Evolutionary conservation across 2,113 vertebrate genomes (phyloP), one percentile per base, ranked within the genome.

Genomic region (Myotis brandtii): DNA sequence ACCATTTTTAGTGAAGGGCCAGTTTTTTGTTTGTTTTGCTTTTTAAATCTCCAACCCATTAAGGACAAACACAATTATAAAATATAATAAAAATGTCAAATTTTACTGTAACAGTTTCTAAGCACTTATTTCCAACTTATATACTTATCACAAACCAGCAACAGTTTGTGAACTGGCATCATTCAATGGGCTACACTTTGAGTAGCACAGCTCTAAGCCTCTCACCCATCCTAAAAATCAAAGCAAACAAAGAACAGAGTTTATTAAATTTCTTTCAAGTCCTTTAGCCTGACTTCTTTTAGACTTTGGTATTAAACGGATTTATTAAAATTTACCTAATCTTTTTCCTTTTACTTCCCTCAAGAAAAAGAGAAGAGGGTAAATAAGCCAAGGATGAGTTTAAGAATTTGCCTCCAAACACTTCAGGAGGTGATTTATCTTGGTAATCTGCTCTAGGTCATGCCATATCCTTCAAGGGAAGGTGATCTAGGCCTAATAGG

Each of bases 231-330:
- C 30, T 64, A 66, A 93, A 93, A 91, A 94, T 64, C 37, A 73
- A 79, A 90, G 84, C 23, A 62, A 93, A 67, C 18, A 66, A 67
- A 48, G 2, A 67, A 84, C 4, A 54, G 0, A 62, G 62, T 62
- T 54, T 91, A 91, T 54, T 93, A 87, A 32, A 37, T 59, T 89
- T 73, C 70, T 96, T 96, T 91, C 59, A 70, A 93, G 43, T 85
- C 84, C 92, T 91, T 96, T 77, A 95, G 64, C 34, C 76, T 82
- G n/a, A 86, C 27, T 87, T 86, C 82, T 84, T 94, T 85, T 77
- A 70, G 72, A 56, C 16, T 95, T 37, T 87, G 50, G 16, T 86
- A 30, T 73, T 73, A 91, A 13, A 34, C 23, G 69, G 73, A 80
- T 92, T 79, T 79, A 34, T 5, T 70, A 93, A 94, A 93, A 93